Conservation (phyloP, 2,888 invertebrate genomes). For the Ceraclea dissimilis region DNA sequence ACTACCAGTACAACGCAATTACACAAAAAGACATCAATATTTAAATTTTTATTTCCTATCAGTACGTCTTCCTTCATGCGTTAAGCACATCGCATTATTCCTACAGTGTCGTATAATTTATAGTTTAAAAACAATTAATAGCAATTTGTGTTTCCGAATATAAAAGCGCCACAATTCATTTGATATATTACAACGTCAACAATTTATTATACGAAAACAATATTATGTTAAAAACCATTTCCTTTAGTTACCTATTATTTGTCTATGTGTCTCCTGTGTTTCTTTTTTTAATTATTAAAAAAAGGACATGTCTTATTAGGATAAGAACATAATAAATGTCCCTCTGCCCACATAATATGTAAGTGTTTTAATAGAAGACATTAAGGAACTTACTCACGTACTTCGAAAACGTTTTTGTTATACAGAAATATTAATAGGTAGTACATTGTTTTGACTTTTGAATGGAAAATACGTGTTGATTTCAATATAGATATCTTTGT, state of each 20-base stretch:
- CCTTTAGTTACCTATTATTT: neutral
- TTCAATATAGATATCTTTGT: neutral
- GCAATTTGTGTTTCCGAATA: neutral
- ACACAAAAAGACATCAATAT: too few species aligned
- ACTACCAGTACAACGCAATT: too few species aligned
- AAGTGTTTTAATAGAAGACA: neutral
- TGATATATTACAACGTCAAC: neutral
- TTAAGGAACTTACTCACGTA: neutral
- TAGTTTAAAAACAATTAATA: too few species aligned
- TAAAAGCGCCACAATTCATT: neutral
- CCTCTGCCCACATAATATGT: too few species aligned
- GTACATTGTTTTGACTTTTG: neutral
- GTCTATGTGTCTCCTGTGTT: neutral
- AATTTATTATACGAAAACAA: neutral
- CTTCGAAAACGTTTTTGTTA: neutral
- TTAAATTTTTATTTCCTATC: too few species aligned
- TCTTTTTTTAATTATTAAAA: neutral
- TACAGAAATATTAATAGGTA: neutral
- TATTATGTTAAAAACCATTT: neutral
- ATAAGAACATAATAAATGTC: neutral
- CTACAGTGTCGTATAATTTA: too few species aligned
- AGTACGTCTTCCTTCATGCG: neutral
- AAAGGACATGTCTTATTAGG: neutral
- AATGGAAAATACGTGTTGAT: neutral
- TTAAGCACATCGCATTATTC: neutral